phyloP scores from a whole-genome alignment of 1,140 invertebrate genomes.

The Sipha flava region DNA sequence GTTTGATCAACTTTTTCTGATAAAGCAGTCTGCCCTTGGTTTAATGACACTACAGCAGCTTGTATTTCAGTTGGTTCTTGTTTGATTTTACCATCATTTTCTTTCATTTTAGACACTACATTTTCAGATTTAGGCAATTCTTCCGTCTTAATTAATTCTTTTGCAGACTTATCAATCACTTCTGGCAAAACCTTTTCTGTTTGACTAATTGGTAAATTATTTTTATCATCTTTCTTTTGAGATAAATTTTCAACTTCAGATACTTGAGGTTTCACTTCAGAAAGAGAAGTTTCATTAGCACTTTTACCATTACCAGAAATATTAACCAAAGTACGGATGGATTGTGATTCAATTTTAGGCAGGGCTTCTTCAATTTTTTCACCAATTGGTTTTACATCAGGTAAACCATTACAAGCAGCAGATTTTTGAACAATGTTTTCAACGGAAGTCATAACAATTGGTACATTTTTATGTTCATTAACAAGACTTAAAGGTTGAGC shows the following conservation, averaged over 20 bases:
- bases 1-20: background rate
- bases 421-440: slow-evolving; percentile 16
- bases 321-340: background rate
- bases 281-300: background rate
- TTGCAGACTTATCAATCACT: background rate
- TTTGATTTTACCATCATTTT: background rate
- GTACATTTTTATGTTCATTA: slow-evolving; percentile 14
- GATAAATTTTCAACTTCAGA: slow-evolving; percentile 20
- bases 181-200: background rate
- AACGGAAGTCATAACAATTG: background rate
- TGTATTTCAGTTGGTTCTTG: slow-evolving; percentile 1
- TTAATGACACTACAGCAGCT: background rate
- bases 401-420: slow-evolving; percentile 7
- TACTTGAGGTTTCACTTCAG: background rate
- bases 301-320: background rate
- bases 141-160: background rate
- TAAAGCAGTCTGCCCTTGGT: background rate
- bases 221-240: slow-evolving; percentile 18
- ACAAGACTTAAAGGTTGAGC: slow-evolving; percentile 23
- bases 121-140: background rate
- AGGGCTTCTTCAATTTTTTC: background rate
- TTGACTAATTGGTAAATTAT: background rate
- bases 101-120: background rate
- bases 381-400: background rate
- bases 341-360: background rate